Evolutionary conservation across 2,113 vertebrate genomes (phyloP).

Genomic region (Tichodroma muraria): DNA sequence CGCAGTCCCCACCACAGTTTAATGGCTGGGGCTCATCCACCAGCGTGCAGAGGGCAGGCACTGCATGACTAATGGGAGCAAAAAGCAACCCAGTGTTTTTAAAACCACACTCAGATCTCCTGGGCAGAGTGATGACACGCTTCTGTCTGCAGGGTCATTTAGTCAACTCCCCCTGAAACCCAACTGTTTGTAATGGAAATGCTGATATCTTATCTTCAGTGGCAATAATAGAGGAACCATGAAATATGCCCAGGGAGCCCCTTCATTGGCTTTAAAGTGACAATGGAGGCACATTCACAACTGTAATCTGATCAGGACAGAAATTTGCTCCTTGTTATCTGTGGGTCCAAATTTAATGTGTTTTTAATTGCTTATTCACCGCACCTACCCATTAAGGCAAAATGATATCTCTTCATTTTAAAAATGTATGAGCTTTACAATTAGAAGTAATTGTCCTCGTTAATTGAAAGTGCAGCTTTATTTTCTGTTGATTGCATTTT

Average conservation of each 20-base stretch:
- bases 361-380: slow-evolving; percentile 74
- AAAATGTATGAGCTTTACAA: slow-evolving; percentile 69
- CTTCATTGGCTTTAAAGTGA: not conserved
- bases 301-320: slow-evolving; percentile 42
- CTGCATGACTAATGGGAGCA: not conserved
- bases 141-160: not conserved
- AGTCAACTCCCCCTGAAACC: not conserved
- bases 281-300: not conserved
- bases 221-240: not conserved
- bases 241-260: not conserved
- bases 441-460: slow-evolving; percentile 69
- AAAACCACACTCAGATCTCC: not conserved
- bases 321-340: slow-evolving; percentile 45
- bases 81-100: not conserved
- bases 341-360: slow-evolving; percentile 57
- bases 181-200: not conserved
- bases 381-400: slow-evolving; percentile 68
- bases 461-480: slow-evolving; percentile 74
- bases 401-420: slow-evolving; percentile 63
- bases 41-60: not conserved
- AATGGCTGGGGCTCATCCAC: not conserved
- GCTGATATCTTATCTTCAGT: not conserved
- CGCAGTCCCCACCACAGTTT: too few species aligned
- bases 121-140: not conserved
- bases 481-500: slow-evolving; percentile 58